Conservation (phyloP, 2,113 vertebrate genomes). For the Perca fluviatilis region DNA sequence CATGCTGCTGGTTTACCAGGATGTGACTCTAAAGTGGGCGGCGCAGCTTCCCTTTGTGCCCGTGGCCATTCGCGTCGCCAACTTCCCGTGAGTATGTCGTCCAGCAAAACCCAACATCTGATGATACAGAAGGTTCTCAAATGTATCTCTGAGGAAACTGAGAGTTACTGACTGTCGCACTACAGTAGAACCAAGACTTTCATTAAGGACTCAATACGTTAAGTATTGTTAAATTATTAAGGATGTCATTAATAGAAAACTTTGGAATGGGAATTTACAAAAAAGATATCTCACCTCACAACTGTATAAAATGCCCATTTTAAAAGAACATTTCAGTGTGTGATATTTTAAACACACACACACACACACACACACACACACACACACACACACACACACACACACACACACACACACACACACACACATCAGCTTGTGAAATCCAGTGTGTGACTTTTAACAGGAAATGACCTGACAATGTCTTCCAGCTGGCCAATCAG, state of each 20-base stretch:
- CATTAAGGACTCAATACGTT: neutral
- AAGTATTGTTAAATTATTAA: neutral
- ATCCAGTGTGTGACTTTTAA: constrained; percentile 50
- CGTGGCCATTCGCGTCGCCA: constrained; percentile 89
- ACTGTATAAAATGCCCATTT: neutral
- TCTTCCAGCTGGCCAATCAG: constrained; percentile 75
- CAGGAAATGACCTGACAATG: constrained; percentile 67
- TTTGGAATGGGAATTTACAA: neutral
- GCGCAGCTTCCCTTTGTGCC: constrained; percentile 91
- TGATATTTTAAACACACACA: neutral
- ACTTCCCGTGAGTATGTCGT: constrained; percentile 89
- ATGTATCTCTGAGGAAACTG: neutral
- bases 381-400: too few species aligned
- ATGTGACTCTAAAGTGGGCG: constrained; percentile 94
- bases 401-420: neutral
- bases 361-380: too few species aligned
- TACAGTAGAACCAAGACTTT: neutral
- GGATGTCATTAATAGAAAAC: neutral
- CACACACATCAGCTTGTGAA: constrained; percentile 64
- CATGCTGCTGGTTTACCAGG: constrained; percentile 95
- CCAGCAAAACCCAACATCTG: constrained; percentile 2
- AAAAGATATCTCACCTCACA: too few species aligned
- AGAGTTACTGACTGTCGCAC: neutral
- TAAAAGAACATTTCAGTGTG: neutral
- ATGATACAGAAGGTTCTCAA: neutral